Evolutionary conservation across 2,797 vertebrate genomes (phyloP), one percentile per base, ranked within the genome.

Genomic region (Enteromius anoplus): DNA sequence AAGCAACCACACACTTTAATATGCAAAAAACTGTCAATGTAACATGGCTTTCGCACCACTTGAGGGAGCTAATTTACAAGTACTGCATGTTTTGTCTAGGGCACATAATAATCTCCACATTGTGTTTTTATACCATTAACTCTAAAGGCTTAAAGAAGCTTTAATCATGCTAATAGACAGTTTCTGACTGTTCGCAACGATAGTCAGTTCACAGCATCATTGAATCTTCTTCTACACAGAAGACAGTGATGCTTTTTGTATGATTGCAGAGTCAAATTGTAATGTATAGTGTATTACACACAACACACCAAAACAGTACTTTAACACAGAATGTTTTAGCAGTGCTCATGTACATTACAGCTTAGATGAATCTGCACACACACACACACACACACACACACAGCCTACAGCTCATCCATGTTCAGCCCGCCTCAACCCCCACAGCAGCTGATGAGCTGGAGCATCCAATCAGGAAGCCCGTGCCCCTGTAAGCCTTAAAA

Each of bases 401-500:
- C 65, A 69, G 68, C 26, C 60, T 87, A 53, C 79, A 86, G 78
- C 83, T 81, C 66, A 79, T 82, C 69, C 64, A 68, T 72, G 83
- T 70, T 75, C 81, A 78, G 62, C 15, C 75, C 72, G 65, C 45
- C 65, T 66, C 75, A 29, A 82, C 81, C 82, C 84, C 85, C 86
- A 64, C 81, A 9, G 21, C 34, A 70, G 42, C 78, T 87, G 77
- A 85, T 78, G 71, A 86, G 84, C 72, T 60, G 51, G 60, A 75
- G 55, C 70, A 45, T 81, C 88, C 88, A 90, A 88, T 89, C 85
- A 86, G 68, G 75, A 77, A 45, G 49, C 53, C 17, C 0, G 17
- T 81, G 76, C 8, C 70, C 78, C 60, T 71, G 58, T 84, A 84
- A 86, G 73, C 87, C 88, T 89, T 88, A 88, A 87, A 90, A 85